Evolutionary conservation across 2,797 vertebrate genomes (phyloP).

Genomic region (Xiphophorus birchmanni): DNA sequence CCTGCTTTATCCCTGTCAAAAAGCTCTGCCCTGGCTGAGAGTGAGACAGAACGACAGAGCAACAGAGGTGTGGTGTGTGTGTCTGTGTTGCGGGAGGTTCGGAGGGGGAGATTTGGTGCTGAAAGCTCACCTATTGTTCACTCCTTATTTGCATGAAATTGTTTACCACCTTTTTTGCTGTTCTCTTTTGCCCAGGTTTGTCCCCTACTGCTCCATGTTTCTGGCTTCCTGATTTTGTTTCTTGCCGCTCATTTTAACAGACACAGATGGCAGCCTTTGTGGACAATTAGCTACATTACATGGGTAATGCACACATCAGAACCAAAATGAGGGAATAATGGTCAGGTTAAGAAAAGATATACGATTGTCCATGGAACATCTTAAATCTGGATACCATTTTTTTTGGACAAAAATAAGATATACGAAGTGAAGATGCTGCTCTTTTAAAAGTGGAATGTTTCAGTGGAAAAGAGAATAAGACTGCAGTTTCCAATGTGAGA

Average conservation of each 20-base stretch:
- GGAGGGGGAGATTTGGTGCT: conserved; percentile 12
- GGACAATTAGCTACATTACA: conserved; percentile 40
- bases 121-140: conserved; percentile 77
- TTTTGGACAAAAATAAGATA: conserved; percentile 3
- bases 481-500: conserved; percentile 40
- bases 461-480: conserved; percentile 24
- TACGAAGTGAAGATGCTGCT: not conserved
- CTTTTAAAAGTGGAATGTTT: conserved; percentile 27
- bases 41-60: conserved; percentile 50
- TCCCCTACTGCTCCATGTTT: conserved; percentile 66
- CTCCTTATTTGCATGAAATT: conserved; percentile 81
- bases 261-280: conserved; percentile 53
- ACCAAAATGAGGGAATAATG: conserved; percentile 7
- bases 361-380: not conserved
- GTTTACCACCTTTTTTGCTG: conserved; percentile 77
- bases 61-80: conserved; percentile 37
- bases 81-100: not conserved
- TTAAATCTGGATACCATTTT: not conserved
- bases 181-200: conserved; percentile 56
- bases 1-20: conserved; percentile 73
- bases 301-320: not conserved
- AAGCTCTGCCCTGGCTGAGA: conserved; percentile 71
- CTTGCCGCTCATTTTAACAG: conserved; percentile 48
- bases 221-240: conserved; percentile 53
- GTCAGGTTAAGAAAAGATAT: not conserved